A percentile compares a stretch with the other conserved stretches of the same genome.
Conservation (phyloP, 1,140 invertebrate genomes). For the Gryon sp. region DNA sequence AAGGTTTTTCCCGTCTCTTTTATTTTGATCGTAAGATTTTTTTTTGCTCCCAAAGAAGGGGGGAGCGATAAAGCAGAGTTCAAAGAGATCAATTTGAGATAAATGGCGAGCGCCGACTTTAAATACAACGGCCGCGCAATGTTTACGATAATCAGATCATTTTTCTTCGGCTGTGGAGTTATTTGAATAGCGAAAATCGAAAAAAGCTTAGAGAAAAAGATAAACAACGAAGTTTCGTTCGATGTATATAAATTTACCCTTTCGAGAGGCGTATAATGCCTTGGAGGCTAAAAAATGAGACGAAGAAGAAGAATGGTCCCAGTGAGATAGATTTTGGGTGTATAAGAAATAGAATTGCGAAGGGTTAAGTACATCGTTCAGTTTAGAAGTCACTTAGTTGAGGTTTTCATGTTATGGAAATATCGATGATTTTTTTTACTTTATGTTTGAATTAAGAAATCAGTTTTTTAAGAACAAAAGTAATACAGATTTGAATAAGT, state of each 20-base stretch:
- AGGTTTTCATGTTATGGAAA: no score
- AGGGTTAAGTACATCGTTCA: slow-evolving; percentile 9
- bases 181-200: slow-evolving; percentile 39
- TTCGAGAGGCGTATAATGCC: slow-evolving; percentile 10
- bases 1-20: slow-evolving; percentile 25
- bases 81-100: slow-evolving; percentile 61
- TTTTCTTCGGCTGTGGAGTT: slow-evolving; percentile 34
- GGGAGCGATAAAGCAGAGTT: slow-evolving; percentile 39
- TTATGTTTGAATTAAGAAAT: no score
- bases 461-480: no score
- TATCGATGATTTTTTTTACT: no score
- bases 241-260: slow-evolving; percentile 41
- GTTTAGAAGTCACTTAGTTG: neutral
- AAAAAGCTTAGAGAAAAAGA: slow-evolving; percentile 4
- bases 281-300: slow-evolving; percentile 22
- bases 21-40: slow-evolving; percentile 58
- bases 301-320: slow-evolving; percentile 5
- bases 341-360: slow-evolving; percentile 16
- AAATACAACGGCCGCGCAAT: slow-evolving; percentile 46
- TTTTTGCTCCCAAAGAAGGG: no score
- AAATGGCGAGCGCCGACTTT: slow-evolving; percentile 22
- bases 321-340: slow-evolving; percentile 14
- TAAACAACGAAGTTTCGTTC: neutral
- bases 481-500: no score
- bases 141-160: slow-evolving; percentile 55